Conservation (phyloP, 2,888 invertebrate genomes). For the Nymphalis c-album region DNA sequence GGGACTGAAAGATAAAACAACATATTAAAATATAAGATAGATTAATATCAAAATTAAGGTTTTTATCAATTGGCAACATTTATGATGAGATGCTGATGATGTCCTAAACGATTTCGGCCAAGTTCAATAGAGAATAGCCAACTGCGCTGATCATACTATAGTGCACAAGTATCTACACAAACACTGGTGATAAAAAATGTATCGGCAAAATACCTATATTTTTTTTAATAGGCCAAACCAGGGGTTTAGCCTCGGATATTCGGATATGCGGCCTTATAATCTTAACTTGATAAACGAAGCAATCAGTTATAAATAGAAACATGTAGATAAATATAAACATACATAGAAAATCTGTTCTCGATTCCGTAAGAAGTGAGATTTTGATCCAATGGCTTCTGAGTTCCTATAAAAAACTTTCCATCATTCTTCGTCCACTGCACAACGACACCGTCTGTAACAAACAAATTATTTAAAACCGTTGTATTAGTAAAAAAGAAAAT, state of each 20-base stretch:
- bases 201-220: too few relatives aligned
- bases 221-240: too few relatives aligned
- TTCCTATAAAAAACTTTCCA: slow-evolving; percentile 42
- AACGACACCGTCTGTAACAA: slow-evolving; percentile 52
- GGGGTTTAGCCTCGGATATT: neutral
- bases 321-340: slow-evolving; percentile 42
- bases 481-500: too few relatives aligned
- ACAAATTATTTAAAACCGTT: neutral
- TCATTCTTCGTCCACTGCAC: slow-evolving; percentile 60
- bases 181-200: too few relatives aligned
- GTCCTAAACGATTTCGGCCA: too few relatives aligned
- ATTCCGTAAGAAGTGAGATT: slow-evolving; percentile 34
- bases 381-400: slow-evolving; percentile 41
- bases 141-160: too few relatives aligned
- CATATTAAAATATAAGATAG: neutral
- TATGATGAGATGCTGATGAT: too few relatives aligned
- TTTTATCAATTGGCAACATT: too few relatives aligned
- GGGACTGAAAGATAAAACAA: slow-evolving; percentile 42
- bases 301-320: neutral
- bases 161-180: too few relatives aligned
- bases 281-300: neutral
- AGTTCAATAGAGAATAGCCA: too few relatives aligned
- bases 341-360: slow-evolving; percentile 54
- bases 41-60: neutral
- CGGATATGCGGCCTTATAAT: neutral